Evolutionary conservation across 1,140 invertebrate species (phyloP).

Genomic region (Microplitis demolitor): DNA sequence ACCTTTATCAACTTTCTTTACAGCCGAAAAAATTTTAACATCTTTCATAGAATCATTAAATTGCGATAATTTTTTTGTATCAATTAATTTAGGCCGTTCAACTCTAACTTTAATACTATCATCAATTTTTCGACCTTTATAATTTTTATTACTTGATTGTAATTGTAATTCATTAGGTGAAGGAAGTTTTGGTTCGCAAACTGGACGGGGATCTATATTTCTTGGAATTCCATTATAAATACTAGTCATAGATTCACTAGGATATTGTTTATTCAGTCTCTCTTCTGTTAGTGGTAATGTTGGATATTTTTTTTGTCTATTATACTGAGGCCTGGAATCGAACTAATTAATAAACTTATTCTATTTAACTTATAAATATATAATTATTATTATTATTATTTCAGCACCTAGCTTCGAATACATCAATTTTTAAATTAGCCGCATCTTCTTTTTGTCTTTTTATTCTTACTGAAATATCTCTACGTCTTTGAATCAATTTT

Average conservation of each 20-base stretch:
- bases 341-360: not conserved
- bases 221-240: constrained; percentile 43
- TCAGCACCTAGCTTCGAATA: constrained; percentile 44
- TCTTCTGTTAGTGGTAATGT: constrained; percentile 44
- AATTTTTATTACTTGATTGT: constrained; percentile 43
- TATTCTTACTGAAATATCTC: constrained; percentile 62
- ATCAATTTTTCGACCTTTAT: constrained; percentile 41
- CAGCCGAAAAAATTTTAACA: constrained; percentile 41
- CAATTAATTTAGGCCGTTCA: constrained; percentile 43
- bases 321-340: constrained; percentile 44
- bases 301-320: constrained; percentile 44
- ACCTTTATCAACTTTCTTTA: constrained; percentile 43
- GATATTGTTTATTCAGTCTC: constrained; percentile 38
- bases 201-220: constrained; percentile 39
- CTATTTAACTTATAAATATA: constrained; percentile 1
- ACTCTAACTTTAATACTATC: constrained; percentile 36
- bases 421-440: constrained; percentile 36
- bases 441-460: constrained; percentile 41
- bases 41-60: constrained; percentile 9
- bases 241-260: constrained; percentile 38
- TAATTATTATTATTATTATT: not conserved
- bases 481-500: constrained; percentile 75
- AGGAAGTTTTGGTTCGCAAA: constrained; percentile 41
- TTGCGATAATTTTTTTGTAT: constrained; percentile 43
- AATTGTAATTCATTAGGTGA: constrained; percentile 1